These are phyloP conservation scores for Mastomys coucha DNA, from an alignment of 2,113 vertebrate species.

Conservation along the genomic window DNA sequence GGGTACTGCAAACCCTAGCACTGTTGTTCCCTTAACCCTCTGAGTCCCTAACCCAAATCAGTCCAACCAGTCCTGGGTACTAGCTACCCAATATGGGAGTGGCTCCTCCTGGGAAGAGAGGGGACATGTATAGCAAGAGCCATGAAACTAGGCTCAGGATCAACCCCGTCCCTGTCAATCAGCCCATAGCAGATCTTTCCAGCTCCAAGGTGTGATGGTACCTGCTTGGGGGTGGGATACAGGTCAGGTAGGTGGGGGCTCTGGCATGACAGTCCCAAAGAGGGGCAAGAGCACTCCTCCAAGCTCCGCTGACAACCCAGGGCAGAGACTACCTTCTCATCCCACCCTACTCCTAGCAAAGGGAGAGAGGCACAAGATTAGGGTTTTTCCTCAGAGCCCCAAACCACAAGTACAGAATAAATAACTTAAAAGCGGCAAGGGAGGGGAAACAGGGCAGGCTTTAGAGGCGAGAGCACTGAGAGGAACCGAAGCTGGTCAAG, in stretches of 20 bases:
- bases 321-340: constrained; percentile 59
- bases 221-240: constrained; percentile 18
- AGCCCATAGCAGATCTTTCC: constrained; percentile 42
- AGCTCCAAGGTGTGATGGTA: constrained; percentile 41
- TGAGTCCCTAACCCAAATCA: constrained; percentile 77
- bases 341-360: constrained; percentile 71
- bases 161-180: constrained; percentile 52
- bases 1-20: constrained; percentile 29
- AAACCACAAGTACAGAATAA: constrained; percentile 82
- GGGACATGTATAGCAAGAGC: constrained; percentile 48
- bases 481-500: constrained; percentile 77
- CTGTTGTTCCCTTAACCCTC: constrained; percentile 75
- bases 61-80: constrained; percentile 78
- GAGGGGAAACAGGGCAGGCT: constrained; percentile 73
- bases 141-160: constrained; percentile 58
- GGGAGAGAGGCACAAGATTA: constrained; percentile 74
- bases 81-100: constrained; percentile 72
- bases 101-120: constrained; percentile 61
- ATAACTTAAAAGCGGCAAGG: constrained; percentile 82
- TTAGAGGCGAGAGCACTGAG: constrained; percentile 75
- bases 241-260: constrained; percentile 49
- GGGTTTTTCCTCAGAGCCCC: constrained; percentile 79
- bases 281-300: neutral
- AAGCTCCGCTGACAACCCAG: constrained; percentile 41
- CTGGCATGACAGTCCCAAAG: constrained; percentile 39